Evolutionary conservation across 2,113 vertebrate species (phyloP).

Genomic region (Scopus umbretta): DNA sequence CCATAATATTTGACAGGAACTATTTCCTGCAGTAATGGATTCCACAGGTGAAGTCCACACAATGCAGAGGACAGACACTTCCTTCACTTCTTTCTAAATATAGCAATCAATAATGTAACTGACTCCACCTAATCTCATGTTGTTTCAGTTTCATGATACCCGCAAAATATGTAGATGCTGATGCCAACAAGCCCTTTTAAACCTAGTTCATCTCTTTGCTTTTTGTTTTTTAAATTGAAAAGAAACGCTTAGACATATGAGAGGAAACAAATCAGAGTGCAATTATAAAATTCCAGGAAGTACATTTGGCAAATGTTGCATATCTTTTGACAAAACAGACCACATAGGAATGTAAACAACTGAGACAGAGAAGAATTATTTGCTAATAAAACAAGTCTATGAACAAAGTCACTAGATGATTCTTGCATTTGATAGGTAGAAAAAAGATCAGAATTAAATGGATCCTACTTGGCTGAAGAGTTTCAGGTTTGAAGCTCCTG

Average conservation of each 20-base stretch:
- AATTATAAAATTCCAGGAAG: slow-evolving; percentile 50
- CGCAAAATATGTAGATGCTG: not conserved
- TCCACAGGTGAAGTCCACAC: not conserved
- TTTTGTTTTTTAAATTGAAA: not conserved
- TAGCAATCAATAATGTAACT: not conserved
- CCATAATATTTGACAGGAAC: not conserved
- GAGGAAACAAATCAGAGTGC: not conserved
- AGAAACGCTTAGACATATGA: not conserved
- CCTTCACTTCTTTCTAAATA: slow-evolving; percentile 12
- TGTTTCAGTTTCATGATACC: not conserved
- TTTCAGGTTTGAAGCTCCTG: not conserved
- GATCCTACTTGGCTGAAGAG: not conserved
- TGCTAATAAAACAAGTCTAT: not conserved
- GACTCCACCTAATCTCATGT: not conserved
- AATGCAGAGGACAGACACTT: not conserved
- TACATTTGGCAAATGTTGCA: not conserved
- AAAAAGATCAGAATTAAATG: not conserved
- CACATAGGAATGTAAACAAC: slow-evolving; percentile 40
- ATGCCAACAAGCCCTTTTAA: not conserved
- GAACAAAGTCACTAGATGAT: not conserved
- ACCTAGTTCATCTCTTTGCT: not conserved
- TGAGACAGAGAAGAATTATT: not conserved
- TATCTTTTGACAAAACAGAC: slow-evolving; percentile 36
- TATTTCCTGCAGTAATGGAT: not conserved
- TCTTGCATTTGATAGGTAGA: not conserved